Percentiles rank a stretch among this genome's conserved stretches.
These are phyloP conservation scores for Odontamblyopus rebecca DNA, from an alignment of 2,797 vertebrate species.

Conservation along the genomic window DNA sequence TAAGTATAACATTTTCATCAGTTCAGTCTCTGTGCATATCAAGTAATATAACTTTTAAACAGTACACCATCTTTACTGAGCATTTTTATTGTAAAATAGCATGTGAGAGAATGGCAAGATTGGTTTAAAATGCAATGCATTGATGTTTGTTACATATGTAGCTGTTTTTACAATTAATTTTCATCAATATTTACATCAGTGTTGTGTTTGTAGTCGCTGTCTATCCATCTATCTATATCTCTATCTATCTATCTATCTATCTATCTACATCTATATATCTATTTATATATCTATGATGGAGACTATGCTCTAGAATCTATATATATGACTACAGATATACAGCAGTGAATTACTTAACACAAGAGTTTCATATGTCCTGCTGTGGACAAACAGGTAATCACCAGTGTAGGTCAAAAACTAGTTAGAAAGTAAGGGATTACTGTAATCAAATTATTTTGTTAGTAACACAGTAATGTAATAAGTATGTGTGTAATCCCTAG, in stretches of 20 bases:
- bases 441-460: too few relatives aligned
- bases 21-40: background rate
- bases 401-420: too few relatives aligned
- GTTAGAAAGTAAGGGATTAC: too few relatives aligned
- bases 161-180: background rate
- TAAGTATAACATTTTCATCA: slow-evolving; percentile 55
- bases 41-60: background rate
- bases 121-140: background rate
- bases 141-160: background rate
- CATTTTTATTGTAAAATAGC: background rate
- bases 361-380: background rate
- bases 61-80: background rate
- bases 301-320: background rate
- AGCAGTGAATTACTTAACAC: background rate
- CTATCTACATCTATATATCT: background rate
- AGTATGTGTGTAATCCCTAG: too few relatives aligned
- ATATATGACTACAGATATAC: background rate
- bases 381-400: background rate
- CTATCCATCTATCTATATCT: too few relatives aligned
- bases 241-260: too few relatives aligned
- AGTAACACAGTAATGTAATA: too few relatives aligned
- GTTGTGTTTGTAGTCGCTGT: too few relatives aligned
- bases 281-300: background rate
- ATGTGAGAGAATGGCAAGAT: background rate
- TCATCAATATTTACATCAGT: background rate